A percentile compares a stretch with the other conserved stretches of the same genome.
Evolutionary conservation across 2,797 vertebrate genomes (phyloP).

Genomic region (Ispidina picta): DNA sequence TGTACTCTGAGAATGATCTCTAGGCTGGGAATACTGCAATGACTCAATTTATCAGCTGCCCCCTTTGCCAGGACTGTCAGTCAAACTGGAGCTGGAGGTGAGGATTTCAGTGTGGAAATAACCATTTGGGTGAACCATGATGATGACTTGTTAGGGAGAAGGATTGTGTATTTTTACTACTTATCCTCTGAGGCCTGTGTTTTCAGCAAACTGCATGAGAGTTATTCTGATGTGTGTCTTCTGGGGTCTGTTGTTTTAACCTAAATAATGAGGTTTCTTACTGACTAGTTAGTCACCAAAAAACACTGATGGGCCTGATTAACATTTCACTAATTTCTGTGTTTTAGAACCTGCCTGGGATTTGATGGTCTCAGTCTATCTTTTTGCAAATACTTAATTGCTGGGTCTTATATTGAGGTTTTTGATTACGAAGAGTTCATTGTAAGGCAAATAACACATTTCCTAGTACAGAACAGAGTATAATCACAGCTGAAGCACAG

Average conservation of each 20-base stretch:
- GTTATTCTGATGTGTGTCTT: not conserved
- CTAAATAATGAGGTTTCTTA: not conserved
- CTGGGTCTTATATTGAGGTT: not conserved
- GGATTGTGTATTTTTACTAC: not conserved
- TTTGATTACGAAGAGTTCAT: not conserved
- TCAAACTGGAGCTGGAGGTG: conserved; percentile 8
- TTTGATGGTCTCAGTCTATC: not conserved
- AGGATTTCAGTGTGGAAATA: conserved; percentile 4
- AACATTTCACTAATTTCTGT: not conserved
- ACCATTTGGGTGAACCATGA: not conserved
- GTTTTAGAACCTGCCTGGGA: not conserved
- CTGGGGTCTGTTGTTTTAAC: not conserved
- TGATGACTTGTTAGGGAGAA: not conserved
- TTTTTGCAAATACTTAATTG: conserved; percentile 9
- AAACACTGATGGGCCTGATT: not conserved
- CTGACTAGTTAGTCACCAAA: not conserved
- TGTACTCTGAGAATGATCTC: not conserved
- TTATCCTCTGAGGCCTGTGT: not conserved
- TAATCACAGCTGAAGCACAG: conserved; percentile 36
- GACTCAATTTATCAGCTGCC: conserved; percentile 22
- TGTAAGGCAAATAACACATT: not conserved
- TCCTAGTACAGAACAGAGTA: not conserved
- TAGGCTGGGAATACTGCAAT: not conserved
- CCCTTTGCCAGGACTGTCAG: not conserved
- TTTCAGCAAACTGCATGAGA: not conserved